Base-by-base conservation (phyloP, 1,140 invertebrate species). In the Melipona quadrifasciata region DNA sequence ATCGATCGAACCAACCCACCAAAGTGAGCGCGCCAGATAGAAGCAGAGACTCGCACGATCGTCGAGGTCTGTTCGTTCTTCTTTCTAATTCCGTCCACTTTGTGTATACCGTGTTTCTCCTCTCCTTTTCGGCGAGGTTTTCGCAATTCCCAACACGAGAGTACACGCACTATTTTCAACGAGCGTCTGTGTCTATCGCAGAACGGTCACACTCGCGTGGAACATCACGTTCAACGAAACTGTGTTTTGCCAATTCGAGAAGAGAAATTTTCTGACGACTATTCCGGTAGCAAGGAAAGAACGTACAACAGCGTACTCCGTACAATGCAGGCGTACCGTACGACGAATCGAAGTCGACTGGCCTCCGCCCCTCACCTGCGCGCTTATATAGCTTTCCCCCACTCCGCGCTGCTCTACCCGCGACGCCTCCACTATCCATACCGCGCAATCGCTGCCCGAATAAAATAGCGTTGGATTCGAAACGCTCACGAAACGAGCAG, bases 351-450 rank as follows among this genome's bases (percentile, higher is more conserved):
- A 89, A 93, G 91, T 92, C 92, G 90, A 94, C 93, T 94, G 92
- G 91, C 90, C 90, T 91, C 92, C 92, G 93, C 93, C 93, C 93
- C 93, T 93, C 93, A 93, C 93, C 92, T 92, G 92, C 87, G 81
- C 73, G 73, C 53, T 87, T 90, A 92, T 94, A 94, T 92, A 94
- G 79, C 81, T 75, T 85, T 53, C 88, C 77, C 87, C 90, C 90
- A 90, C 89, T 88, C 82, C 64, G 47, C 39, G 14, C 75, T 57
- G 74, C 64, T 83, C 21, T 84, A 84, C 82, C 75, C 80, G 77
- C 71, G 86, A 87, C 89, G 86, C 89, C 82, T 86, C 90, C 89
- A 77, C 84, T 81, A 58, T 67, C 82, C 74, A 75, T 80, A 75
- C 85, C 72, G 92, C 93, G 93, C 93, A 93, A 93, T 92, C 93